Conservation (phyloP, 1,140 invertebrate genomes). For the Apis mellifera region Amel_HAv3.1 CM009940.2:1782001-1782500, state of each 20-base stretch:
- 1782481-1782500: no score
- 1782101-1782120: slow-evolving; percentile 45
- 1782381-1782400: no score
- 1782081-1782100: slow-evolving; percentile 52
- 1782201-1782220: slow-evolving; percentile 42
- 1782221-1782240: neutral
- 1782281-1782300: neutral
- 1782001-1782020: slow-evolving; percentile 36
- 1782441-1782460: no score
- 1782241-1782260: slow-evolving; percentile 9
- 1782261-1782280: slow-evolving; percentile 32
- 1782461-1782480: no score
- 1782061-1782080: slow-evolving; percentile 48
- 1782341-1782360: no score
- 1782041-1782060: slow-evolving; percentile 48
- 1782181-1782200: slow-evolving; percentile 46
- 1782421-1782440: no score
- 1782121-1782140: slow-evolving; percentile 49
- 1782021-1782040: slow-evolving; percentile 48
- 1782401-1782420: no score
- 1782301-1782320: neutral
- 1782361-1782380: no score
- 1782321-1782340: no score
- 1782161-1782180: slow-evolving; percentile 43
- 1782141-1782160: slow-evolving; percentile 26